Conservation (phyloP, 92 coral and sea anemone genomes). For the Chrysogorgia sp. region DNA sequence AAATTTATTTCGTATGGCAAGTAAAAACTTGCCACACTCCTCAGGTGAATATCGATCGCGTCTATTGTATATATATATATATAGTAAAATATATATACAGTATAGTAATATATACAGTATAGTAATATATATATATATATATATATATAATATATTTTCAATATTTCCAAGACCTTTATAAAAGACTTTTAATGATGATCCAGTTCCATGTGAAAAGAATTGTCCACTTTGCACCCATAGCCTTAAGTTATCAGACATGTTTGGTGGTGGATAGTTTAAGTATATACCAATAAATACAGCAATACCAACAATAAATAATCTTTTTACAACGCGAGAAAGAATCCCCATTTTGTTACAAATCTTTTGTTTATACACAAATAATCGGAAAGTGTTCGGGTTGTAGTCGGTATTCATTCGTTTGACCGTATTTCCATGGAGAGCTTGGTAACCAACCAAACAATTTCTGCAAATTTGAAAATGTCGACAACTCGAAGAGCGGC, state of each 20-base stretch:
- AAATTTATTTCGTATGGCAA: too few species aligned
- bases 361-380: conserved; percentile 25
- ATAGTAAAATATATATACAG: too few species aligned
- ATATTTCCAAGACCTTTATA: conserved; percentile 70
- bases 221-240: conserved; percentile 82
- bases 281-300: conserved; percentile 72
- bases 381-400: conserved; percentile 23
- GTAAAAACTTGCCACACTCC: too few species aligned
- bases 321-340: conserved; percentile 8
- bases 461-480: conserved; percentile 70
- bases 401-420: neutral
- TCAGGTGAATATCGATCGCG: too few species aligned
- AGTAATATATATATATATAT: too few species aligned
- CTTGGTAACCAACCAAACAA: conserved; percentile 79
- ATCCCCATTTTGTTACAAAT: conserved; percentile 17
- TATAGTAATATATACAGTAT: too few species aligned
- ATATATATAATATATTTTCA: too few species aligned
- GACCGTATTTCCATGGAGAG: conserved; percentile 51
- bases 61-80: too few species aligned
- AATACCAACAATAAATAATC: conserved; percentile 50
- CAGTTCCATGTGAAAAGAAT: conserved; percentile 66
- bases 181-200: conserved; percentile 75
- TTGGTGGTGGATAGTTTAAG: conserved; percentile 81
- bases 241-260: conserved; percentile 67
- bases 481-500: conserved; percentile 89